phyloP scores from a whole-genome alignment of 1,140 invertebrate genomes.

The Rhopalosiphum maidis region DNA sequence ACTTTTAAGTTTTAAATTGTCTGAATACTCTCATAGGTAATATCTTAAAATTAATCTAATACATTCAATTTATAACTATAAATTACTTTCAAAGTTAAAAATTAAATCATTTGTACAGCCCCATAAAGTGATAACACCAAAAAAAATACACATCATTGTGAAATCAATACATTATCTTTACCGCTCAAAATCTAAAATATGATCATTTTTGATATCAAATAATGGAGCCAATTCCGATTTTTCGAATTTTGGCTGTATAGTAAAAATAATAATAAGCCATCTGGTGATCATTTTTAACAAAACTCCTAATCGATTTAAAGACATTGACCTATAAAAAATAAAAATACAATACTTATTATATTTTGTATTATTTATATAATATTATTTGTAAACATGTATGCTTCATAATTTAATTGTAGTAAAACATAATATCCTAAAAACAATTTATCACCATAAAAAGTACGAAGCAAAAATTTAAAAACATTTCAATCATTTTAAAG shows the following conservation, averaged over 20 bases:
- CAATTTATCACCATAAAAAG: background rate
- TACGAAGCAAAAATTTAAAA: background rate
- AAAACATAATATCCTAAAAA: background rate
- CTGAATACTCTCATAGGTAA: no score
- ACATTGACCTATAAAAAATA: background rate
- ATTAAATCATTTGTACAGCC: no score
- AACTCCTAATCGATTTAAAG: background rate
- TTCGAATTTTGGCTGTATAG: background rate
- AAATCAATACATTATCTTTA: no score
- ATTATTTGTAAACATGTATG: background rate
- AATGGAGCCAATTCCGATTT: background rate
- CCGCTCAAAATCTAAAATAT: background rate
- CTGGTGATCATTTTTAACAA: background rate
- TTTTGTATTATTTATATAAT: background rate
- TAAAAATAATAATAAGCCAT: background rate
- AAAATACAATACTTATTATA: background rate
- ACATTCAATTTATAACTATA: no score
- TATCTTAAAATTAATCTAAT: no score
- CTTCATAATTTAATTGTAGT: background rate
- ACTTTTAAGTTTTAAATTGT: no score
- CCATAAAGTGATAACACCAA: no score
- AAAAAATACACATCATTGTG: no score
- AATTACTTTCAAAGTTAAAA: no score
- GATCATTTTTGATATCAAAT: background rate
- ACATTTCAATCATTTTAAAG: background rate